Evolutionary conservation across 2,113 vertebrate species (phyloP).

Genomic region (Serilophus lunatus): DNA sequence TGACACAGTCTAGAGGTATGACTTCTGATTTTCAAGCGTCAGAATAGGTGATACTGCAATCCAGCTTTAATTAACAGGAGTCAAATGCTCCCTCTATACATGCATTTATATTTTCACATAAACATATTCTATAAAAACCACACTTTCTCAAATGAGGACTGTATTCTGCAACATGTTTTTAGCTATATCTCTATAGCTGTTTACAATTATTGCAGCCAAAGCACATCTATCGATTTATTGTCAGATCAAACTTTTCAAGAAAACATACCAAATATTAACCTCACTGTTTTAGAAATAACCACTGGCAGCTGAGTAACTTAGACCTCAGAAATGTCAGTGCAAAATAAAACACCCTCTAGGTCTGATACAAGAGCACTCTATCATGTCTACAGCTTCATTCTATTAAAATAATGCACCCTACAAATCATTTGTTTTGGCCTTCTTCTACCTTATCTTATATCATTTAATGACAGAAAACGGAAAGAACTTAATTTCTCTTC

Average conservation of each 20-base stretch:
- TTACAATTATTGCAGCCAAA: neutral
- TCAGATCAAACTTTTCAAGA: neutral
- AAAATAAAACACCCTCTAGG: neutral
- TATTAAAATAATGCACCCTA: slow-evolving; percentile 24
- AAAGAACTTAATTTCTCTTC: slow-evolving; percentile 23
- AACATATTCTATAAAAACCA: neutral
- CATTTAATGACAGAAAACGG: neutral
- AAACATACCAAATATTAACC: neutral
- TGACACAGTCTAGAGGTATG: neutral
- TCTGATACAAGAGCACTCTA: neutral
- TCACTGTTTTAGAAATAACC: slow-evolving; percentile 17
- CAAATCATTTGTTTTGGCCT: slow-evolving; percentile 23
- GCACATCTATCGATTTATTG: neutral
- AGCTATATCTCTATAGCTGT: neutral
- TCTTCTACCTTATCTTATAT: neutral
- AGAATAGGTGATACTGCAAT: neutral
- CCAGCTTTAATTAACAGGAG: neutral
- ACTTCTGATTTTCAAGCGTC: neutral
- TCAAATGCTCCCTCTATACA: neutral
- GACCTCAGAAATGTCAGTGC: neutral
- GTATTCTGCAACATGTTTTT: neutral
- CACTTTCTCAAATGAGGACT: neutral
- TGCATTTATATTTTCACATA: neutral
- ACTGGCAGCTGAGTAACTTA: slow-evolving; percentile 5
- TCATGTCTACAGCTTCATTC: neutral